Conservation (phyloP, 2,113 vertebrate genomes). For the Leucopternis melanops region DNA sequence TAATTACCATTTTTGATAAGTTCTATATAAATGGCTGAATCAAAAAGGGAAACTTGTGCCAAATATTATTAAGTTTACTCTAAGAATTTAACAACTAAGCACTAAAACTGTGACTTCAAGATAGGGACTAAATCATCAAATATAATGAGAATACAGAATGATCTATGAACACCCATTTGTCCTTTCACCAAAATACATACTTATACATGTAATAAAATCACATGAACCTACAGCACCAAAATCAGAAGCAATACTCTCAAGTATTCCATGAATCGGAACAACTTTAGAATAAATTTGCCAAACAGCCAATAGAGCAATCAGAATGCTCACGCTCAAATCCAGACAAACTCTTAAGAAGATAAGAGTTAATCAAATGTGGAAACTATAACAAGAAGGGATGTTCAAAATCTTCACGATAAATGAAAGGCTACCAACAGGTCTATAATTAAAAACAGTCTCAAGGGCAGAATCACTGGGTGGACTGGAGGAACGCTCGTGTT, state of each 20-base stretch:
- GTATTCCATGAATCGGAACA: neutral
- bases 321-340: neutral
- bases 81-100: neutral
- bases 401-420: neutral
- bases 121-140: neutral
- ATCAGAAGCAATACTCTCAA: neutral
- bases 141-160: neutral
- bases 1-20: neutral
- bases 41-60: neutral
- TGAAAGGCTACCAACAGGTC: neutral
- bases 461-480: too few relatives aligned
- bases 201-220: neutral
- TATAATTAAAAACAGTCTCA: constrained; percentile 17
- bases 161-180: neutral
- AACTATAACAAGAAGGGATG: neutral
- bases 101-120: neutral
- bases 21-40: neutral
- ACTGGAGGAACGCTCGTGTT: too few relatives aligned
- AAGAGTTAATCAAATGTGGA: neutral
- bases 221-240: neutral
- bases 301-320: neutral
- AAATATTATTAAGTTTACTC: neutral
- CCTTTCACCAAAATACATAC: neutral
- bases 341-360: neutral
- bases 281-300: neutral